Evolutionary conservation across 2,888 invertebrate genomes (phyloP).

Genomic region (Abrostola tripartita): DNA sequence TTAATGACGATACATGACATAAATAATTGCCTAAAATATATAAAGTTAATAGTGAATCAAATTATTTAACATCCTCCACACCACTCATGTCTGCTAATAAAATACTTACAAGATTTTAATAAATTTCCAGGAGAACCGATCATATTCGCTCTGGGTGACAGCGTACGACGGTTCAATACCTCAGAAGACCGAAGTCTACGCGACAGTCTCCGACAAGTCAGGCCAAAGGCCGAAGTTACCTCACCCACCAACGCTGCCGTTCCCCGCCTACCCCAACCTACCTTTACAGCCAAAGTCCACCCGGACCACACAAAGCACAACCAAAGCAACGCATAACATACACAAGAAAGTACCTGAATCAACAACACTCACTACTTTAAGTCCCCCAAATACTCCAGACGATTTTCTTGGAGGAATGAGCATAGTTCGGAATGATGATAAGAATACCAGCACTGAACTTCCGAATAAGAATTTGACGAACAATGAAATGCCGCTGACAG

Average conservation of each 20-base stretch:
- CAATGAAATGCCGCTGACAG: constrained; percentile 89
- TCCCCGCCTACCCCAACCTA: constrained; percentile 62
- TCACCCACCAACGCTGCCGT: constrained; percentile 69
- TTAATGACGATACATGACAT: too few relatives aligned
- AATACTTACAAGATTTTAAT: constrained; percentile 13
- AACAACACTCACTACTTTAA: constrained; percentile 63
- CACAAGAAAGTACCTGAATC: constrained; percentile 76
- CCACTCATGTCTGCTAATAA: background rate
- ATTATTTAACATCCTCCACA: background rate
- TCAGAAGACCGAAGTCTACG: constrained; percentile 79
- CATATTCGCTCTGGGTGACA: constrained; percentile 83
- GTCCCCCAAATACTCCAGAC: constrained; percentile 68
- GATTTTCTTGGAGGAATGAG: constrained; percentile 66
- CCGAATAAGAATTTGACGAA: constrained; percentile 77
- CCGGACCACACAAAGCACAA: constrained; percentile 67
- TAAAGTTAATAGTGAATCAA: background rate
- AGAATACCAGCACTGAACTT: constrained; percentile 64
- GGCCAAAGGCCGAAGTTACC: constrained; percentile 72
- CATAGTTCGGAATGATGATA: constrained; percentile 62
- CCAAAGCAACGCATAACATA: constrained; percentile 71
- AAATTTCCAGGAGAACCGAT: constrained; percentile 78
- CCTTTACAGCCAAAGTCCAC: constrained; percentile 64
- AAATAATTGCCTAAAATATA: too few relatives aligned
- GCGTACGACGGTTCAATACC: constrained; percentile 80
- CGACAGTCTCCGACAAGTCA: constrained; percentile 75